Evolutionary conservation across 2,797 vertebrate genomes (phyloP).

Genomic region (Sciurus vulgaris): DNA sequence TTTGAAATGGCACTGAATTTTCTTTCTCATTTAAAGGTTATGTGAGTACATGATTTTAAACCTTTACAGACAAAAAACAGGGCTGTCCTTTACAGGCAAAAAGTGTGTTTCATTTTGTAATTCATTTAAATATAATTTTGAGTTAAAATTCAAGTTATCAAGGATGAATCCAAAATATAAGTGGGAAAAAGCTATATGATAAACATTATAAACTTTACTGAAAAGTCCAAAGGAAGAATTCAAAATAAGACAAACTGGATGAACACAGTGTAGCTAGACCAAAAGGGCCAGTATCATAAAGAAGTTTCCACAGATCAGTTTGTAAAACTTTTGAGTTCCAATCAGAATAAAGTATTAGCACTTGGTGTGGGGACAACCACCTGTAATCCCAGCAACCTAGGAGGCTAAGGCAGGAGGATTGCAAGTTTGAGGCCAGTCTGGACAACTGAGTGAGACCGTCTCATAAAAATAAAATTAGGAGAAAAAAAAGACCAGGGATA

Average conservation of each 20-base stretch:
- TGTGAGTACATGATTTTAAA: conserved; percentile 33
- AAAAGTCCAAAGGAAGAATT: neutral
- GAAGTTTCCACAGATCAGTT: neutral
- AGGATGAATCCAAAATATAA: conserved; percentile 46
- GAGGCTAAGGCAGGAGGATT: too few species aligned
- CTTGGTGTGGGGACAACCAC: too few species aligned
- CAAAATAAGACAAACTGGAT: conserved; percentile 30
- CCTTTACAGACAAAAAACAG: neutral
- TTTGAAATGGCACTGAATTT: neutral
- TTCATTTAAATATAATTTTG: neutral
- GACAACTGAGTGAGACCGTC: too few species aligned
- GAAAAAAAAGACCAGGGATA: too few species aligned
- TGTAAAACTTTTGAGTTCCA: neutral
- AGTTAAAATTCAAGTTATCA: conserved; percentile 58
- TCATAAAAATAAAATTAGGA: too few species aligned
- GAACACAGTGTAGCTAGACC: neutral
- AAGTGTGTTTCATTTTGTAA: conserved; percentile 42
- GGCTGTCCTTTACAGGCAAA: neutral
- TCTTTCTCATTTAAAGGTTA: conserved; percentile 15
- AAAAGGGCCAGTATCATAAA: neutral
- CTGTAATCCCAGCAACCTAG: too few species aligned
- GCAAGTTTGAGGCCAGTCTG: too few species aligned
- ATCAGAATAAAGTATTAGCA: neutral
- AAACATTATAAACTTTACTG: conserved; percentile 24
- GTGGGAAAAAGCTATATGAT: neutral